Evolutionary conservation across 2,113 vertebrate species (phyloP), one percentile per base, ranked within the genome.

Genomic region (Leptodactylus fuscus): DNA sequence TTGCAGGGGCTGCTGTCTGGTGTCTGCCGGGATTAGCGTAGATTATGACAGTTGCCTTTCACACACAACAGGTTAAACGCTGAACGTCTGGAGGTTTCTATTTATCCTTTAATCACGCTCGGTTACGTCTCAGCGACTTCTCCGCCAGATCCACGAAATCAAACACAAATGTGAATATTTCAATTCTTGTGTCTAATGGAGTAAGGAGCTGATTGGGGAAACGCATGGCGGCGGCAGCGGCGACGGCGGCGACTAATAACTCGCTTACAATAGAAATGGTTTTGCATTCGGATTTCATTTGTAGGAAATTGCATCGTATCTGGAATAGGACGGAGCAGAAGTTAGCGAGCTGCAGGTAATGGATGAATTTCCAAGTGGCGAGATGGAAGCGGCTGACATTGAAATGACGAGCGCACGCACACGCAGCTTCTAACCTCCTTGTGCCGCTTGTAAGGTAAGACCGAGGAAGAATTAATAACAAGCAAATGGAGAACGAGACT

Each of bases 311-410:
- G 94, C 94, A 93, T 97, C 96, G 92, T 95, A 89, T 94, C 94
- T 93, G 93, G 93, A 95, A 94, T 94, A 92, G 92, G 88, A 89
- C 91, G 91, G 89, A 91, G 92, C 93, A 90, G 91, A 89, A 90
- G 90, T 94, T 90, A 90, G 93, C 90, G 92, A 94, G 95, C 93
- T 92, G 92, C 93, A 96, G 95, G 95, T 98, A 97, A 97, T 97
- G 95, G 95, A 92, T 90, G 90, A 89, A 91, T 16, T 1, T 79
- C 89, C 93, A 92, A 93, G 94, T 58, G n/a, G 93, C 91, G 93
- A 96, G 96, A 96, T 97, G 95, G 96, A 98, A 98, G 98, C 98
- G 95, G 95, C 96, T 97, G 96, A 95, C 97, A 97, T 97, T 97
- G 96, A 94, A 96, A 98, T 95, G 96, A 95, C 94, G 94, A 88